Evolutionary conservation across 2,888 invertebrate species (phyloP).

Genomic region (Trypoxylon attenuatum): DNA sequence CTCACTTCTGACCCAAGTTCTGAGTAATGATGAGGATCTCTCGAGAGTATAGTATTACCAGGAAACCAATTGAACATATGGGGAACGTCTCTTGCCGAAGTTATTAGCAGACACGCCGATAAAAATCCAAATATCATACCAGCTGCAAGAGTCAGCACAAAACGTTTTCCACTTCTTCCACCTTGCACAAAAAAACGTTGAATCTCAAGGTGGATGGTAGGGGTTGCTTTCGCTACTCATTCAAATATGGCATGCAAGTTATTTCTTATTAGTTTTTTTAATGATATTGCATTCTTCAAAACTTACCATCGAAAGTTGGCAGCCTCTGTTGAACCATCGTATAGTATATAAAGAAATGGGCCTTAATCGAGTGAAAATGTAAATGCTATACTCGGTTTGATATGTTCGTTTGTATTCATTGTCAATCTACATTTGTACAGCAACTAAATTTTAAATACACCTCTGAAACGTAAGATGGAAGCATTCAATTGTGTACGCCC

Average conservation of each 20-base stretch:
- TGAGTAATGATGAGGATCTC: slow-evolving; percentile 72
- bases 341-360: slow-evolving; percentile 21
- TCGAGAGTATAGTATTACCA: slow-evolving; percentile 64
- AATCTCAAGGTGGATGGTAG: background rate
- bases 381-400: slow-evolving; percentile 8
- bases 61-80: slow-evolving; percentile 77
- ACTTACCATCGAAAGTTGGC: slow-evolving; percentile 53
- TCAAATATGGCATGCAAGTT: background rate
- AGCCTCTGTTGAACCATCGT: slow-evolving; percentile 58
- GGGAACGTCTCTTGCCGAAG: slow-evolving; percentile 77
- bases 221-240: too few relatives aligned
- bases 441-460: background rate
- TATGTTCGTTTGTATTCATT: slow-evolving; percentile 13
- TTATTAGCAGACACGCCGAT: slow-evolving; percentile 84
- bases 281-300: background rate
- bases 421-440: background rate
- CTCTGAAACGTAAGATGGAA: too few relatives aligned
- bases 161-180: slow-evolving; percentile 78
- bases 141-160: slow-evolving; percentile 82
- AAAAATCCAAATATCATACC: slow-evolving; percentile 87
- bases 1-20: slow-evolving; percentile 68
- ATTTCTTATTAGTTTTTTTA: background rate
- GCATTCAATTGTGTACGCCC: too few relatives aligned
- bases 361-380: slow-evolving; percentile 13
- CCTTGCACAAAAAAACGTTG: slow-evolving; percentile 32